Evolutionary conservation across 2,888 invertebrate species (phyloP).

Genomic region (Catocala sponsa): DNA sequence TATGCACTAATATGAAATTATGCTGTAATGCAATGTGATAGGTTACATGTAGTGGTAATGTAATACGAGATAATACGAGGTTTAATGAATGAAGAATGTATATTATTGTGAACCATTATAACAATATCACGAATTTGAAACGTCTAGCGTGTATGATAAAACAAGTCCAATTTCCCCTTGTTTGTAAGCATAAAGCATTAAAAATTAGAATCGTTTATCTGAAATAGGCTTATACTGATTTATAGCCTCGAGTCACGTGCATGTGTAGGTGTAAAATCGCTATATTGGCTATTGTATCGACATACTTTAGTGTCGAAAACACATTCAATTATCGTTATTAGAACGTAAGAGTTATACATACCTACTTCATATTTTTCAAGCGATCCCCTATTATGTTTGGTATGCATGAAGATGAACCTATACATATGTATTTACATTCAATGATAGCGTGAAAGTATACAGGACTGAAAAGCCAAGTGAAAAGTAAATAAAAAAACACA

Average conservation of each 20-base stretch:
- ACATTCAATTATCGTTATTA: constrained; percentile 25
- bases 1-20: constrained; percentile 9
- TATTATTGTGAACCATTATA: not conserved
- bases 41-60: not conserved
- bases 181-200: constrained; percentile 14
- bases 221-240: constrained; percentile 36
- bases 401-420: constrained; percentile 30
- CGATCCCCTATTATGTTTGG: constrained; percentile 1
- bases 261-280: constrained; percentile 31
- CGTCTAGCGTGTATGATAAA: constrained; percentile 2
- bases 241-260: constrained; percentile 25
- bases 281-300: constrained; percentile 23
- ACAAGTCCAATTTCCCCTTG: constrained; percentile 10
- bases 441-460: constrained; percentile 44
- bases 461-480: constrained; percentile 44
- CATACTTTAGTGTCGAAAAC: constrained; percentile 27
- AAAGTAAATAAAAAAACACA: constrained; percentile 54
- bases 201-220: constrained; percentile 20
- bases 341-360: constrained; percentile 10
- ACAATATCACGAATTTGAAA: not conserved
- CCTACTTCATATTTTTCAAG: not conserved
- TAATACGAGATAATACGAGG: not conserved
- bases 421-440: constrained; percentile 20
- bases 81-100: not conserved
- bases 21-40: constrained; percentile 4